Evolutionary conservation across 2,113 vertebrate species (phyloP).

Genomic region (Trochalopteron elliotii): DNA sequence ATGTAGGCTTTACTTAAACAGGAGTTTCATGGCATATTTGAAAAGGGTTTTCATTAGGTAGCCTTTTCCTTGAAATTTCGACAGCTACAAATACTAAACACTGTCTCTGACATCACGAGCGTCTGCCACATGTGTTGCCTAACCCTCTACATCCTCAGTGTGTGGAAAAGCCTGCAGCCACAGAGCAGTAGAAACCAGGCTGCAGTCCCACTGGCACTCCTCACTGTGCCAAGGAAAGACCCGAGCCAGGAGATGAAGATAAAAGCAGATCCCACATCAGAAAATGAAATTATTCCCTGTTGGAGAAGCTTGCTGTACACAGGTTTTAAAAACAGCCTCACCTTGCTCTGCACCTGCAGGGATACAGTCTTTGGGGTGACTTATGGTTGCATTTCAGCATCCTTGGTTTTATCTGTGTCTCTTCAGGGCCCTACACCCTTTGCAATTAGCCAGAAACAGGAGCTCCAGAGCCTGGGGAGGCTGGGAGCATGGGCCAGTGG

Average conservation of each 20-base stretch:
- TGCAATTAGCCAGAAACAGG: neutral
- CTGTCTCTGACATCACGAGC: neutral
- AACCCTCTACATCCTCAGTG: neutral
- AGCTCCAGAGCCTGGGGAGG: neutral
- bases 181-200: neutral
- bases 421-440: neutral
- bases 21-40: neutral
- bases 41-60: slow-evolving; percentile 32
- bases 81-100: slow-evolving; percentile 43
- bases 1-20: neutral
- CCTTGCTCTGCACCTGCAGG: neutral
- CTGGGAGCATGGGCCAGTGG: neutral
- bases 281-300: neutral
- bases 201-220: neutral
- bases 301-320: neutral
- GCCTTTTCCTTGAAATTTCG: slow-evolving; percentile 23
- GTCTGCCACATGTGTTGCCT: neutral
- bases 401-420: neutral
- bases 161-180: neutral
- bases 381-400: fast-evolving
- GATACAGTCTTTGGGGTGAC: neutral
- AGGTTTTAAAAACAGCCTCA: neutral
- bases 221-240: neutral
- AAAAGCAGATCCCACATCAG: neutral
- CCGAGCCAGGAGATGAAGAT: neutral